These are phyloP conservation scores for Lampris megalopsis DNA, from an alignment of 2,113 vertebrate genomes.

Conservation along the genomic window DNA sequence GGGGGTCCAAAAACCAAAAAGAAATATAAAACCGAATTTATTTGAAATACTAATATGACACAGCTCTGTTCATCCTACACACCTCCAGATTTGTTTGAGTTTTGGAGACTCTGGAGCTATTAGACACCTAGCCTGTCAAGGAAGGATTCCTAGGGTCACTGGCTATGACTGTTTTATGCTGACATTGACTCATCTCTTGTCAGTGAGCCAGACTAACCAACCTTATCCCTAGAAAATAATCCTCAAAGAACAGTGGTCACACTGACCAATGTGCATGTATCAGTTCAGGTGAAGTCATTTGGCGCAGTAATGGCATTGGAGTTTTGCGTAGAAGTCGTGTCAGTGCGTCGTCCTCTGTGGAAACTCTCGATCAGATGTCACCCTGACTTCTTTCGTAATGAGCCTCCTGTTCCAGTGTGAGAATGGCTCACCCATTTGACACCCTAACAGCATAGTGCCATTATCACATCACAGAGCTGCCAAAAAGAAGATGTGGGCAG, in stretches of 20 bases:
- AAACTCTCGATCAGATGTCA: conserved; percentile 48
- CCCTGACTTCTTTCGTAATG: conserved; percentile 51
- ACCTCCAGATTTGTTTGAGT: background rate
- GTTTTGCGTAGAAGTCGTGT: background rate
- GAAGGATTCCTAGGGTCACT: background rate
- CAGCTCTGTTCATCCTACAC: conserved; percentile 11
- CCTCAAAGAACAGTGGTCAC: conserved; percentile 44
- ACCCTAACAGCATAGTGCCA: conserved; percentile 32
- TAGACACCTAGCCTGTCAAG: background rate
- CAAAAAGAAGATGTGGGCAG: conserved; percentile 8
- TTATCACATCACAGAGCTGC: conserved; percentile 6
- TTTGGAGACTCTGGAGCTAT: background rate
- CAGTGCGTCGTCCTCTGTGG: conserved; percentile 1
- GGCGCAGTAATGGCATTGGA: conserved; percentile 25
- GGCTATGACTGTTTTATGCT: conserved; percentile 2
- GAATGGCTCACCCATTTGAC: conserved; percentile 57
- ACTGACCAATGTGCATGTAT: background rate
- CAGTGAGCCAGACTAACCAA: conserved; percentile 5
- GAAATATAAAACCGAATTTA: conserved; percentile 25
- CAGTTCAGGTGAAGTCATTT: conserved; percentile 37
- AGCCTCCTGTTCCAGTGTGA: conserved; percentile 53
- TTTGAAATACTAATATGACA: conserved; percentile 13
- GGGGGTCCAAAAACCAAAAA: conserved; percentile 2
- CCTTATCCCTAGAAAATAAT: background rate
- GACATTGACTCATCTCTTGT: background rate